Evolutionary conservation across 2,113 vertebrate species (phyloP).

Genomic region (Rhynchomys soricoides): DNA sequence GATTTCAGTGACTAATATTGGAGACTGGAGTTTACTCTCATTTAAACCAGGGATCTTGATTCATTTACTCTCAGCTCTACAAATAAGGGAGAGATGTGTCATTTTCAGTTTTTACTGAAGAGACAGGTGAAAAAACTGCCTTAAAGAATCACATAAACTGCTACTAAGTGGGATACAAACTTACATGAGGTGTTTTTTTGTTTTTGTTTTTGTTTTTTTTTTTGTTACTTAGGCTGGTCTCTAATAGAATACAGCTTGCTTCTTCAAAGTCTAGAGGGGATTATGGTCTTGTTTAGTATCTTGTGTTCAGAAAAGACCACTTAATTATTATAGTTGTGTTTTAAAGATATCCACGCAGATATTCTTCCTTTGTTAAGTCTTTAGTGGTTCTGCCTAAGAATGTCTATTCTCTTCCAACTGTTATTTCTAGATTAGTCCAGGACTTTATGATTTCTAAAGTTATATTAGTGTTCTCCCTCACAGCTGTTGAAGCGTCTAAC

Average conservation of each 20-base stretch:
- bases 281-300: not conserved
- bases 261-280: not conserved
- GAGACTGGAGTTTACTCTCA: not conserved
- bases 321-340: conserved; percentile 1
- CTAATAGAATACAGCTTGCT: not conserved
- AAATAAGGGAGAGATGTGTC: not conserved
- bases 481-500: not conserved
- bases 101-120: conserved; percentile 11
- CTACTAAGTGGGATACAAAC: not conserved
- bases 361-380: not conserved
- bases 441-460: not conserved
- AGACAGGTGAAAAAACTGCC: not conserved
- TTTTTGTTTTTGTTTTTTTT: not conserved
- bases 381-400: not conserved
- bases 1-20: conserved; percentile 22
- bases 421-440: not conserved
- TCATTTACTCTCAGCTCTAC: not conserved
- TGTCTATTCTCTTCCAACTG: not conserved
- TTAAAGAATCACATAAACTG: not conserved
- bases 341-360: not conserved
- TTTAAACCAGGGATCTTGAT: conserved; percentile 8
- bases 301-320: not conserved
- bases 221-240: not conserved
- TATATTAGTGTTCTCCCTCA: not conserved
- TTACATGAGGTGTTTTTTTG: not conserved